Evolutionary conservation across 2,797 vertebrate species (phyloP), one percentile per base, ranked within the genome.

Genomic region (Acipenser transmontanus): DNA sequence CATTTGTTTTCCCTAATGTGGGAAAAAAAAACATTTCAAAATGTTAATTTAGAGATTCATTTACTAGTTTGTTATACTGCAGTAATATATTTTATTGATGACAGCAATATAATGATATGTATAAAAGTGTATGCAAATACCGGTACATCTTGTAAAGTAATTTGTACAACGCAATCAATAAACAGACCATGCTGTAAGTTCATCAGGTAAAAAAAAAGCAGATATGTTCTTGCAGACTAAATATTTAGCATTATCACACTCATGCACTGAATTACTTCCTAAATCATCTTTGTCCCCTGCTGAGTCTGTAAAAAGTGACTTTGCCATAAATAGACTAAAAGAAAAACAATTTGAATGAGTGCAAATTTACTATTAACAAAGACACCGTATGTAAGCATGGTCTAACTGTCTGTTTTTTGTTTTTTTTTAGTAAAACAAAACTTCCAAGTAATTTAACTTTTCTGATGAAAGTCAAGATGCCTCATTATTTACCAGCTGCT

Each of bases 401-500:
- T 56, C 59, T 8, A 72, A 74, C 69, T 73, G 69, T 77, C 70
- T 75, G 59, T 68, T 54, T 62, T 63, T 17, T 17, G 17, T 17
- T 17, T 1, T 17, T 17, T 17, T 17, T 64, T 50, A 64, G 52
- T 34, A 66, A 62, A 34, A 50, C 60, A 62, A 62, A 34, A 62
- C 66, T 60, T 66, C 13, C 49, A 13, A 69, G 73, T 48, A 62
- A 49, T 20, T 20, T 13, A 61, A 34, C 61, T 48, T 64, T 61
- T 70, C 68, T 48, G 69, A 70, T 68, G 72, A 70, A 63, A 71
- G 66, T 65, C 59, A 73, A 70, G 64, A 64, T 65, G 54, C 69
- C 71, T 70, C 70, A 74, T 77, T 77, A 75, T 72, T 77, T 75
- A 75, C 65, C 59, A 54, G 66, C 62, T 67, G 69, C 50, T 66